phyloP scores from a whole-genome alignment of 2,888 invertebrate species.

The Aricia artaxerxes region DNA sequence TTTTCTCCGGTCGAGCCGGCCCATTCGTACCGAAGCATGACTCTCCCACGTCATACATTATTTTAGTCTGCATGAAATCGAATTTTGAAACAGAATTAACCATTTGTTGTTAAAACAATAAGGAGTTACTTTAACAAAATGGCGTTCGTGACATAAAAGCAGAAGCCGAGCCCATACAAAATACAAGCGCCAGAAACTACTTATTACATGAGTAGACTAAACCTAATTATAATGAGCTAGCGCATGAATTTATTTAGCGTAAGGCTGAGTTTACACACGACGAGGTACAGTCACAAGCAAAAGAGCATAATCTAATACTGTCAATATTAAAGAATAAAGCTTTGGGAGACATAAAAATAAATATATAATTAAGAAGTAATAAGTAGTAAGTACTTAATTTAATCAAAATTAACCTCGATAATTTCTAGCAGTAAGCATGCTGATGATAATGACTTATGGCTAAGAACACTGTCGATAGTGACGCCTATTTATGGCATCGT shows the following conservation, averaged over 20 bases:
- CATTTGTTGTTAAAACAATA: background rate
- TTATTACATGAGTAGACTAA: conserved; percentile 32
- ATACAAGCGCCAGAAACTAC: conserved; percentile 7
- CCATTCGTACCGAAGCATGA: too few relatives aligned
- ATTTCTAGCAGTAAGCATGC: too few relatives aligned
- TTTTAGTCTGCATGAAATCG: background rate
- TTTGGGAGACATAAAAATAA: background rate
- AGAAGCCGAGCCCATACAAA: background rate
- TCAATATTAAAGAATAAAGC: background rate
- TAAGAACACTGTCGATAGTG: too few relatives aligned
- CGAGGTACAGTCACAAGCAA: background rate
- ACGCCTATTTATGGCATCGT: too few relatives aligned
- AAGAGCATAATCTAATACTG: background rate
- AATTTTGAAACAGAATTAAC: background rate
- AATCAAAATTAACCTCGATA: too few relatives aligned
- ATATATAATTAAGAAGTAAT: too few relatives aligned
- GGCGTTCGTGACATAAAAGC: background rate
- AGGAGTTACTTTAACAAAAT: background rate
- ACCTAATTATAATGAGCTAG: conserved; percentile 33
- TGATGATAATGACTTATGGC: too few relatives aligned
- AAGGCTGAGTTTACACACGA: background rate
- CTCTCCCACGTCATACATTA: too few relatives aligned
- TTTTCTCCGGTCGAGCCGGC: too few relatives aligned
- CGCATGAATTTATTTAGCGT: conserved; percentile 26
- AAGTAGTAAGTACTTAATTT: too few relatives aligned